Base-by-base conservation (phyloP, 2,888 invertebrate genomes). In the Leucophenga maculata region DNA sequence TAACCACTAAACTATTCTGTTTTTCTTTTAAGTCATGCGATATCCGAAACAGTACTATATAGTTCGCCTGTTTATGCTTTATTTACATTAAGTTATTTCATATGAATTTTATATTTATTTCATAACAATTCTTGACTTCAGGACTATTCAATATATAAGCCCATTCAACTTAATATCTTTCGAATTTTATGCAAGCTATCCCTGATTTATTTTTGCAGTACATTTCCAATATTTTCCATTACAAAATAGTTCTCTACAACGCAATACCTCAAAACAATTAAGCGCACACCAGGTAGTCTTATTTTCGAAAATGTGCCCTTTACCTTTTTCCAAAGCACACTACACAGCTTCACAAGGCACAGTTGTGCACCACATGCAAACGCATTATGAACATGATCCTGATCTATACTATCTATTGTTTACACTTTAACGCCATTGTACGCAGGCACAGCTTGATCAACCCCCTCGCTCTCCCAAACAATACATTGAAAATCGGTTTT, bases 401-500 rank as follows among this genome's bases (percentile, higher is more conserved):
- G 26, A 57, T 39, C 16, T 6, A 39, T 6, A 39, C 8, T 39
- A 31, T 44, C 52, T 57, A 69, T 71, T 73, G 69, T 74, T 72
- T 72, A 68, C 72, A 70, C 68, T 74, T 74, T 69, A 69, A 64
- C 70, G 70, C 71, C 70, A 72, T 71, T 73, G 73, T 73, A 16
- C 18, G 44, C 39, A 16, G 18, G 54, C 18, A 54, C 3, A 18
- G 57, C 16, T 22, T 44, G 54, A 71, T 55, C 66, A 62, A 50
- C 46, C 68, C 31, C 54, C 68, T 69, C 46, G 65, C 31, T 48
- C 68, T 69, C 65, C 59, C 26, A 26, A 26, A 4, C 26, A 26
- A 26, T 26, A 4, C 26, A 26, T 4, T 6, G 39, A 6, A 39
- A 46, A 54, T 9, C 26, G 46, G 32, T 31, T 22, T 59, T n/a